phyloP scores from a whole-genome alignment of 2,797 vertebrate species.

The Neosilurus mollespiculum region DNA sequence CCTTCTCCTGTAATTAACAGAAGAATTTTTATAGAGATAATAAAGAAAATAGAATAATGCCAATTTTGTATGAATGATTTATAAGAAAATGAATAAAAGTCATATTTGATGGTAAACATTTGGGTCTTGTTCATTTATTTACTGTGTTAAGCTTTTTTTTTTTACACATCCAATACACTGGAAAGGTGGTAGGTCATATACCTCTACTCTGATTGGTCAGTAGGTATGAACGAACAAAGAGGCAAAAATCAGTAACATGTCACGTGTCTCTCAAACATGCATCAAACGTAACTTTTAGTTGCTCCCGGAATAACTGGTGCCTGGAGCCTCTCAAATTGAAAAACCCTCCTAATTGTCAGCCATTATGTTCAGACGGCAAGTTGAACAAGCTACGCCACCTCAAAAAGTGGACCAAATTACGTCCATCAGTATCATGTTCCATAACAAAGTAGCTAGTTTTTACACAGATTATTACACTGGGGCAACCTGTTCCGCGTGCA shows the following conservation, averaged over 20 bases:
- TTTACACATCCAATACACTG: background rate
- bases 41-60: slow-evolving; percentile 78
- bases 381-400: too few species aligned
- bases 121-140: background rate
- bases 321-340: too few species aligned
- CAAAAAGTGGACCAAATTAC: too few species aligned
- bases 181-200: background rate
- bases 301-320: too few species aligned
- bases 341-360: too few species aligned
- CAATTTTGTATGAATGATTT: slow-evolving; percentile 83
- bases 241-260: background rate
- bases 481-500: too few species aligned
- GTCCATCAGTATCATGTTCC: too few species aligned
- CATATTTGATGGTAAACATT: slow-evolving; percentile 70
- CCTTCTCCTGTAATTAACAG: slow-evolving; percentile 77
- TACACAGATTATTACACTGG: too few species aligned
- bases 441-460: too few species aligned
- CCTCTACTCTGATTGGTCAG: background rate
- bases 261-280: background rate
- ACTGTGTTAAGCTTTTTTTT: background rate
- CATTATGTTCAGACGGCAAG: too few species aligned
- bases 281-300: too few species aligned
- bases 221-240: background rate
- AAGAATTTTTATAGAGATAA: slow-evolving; percentile 76
- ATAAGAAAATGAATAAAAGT: slow-evolving; percentile 77